These are phyloP conservation scores for Baronia brevicornis DNA, from an alignment of 2,888 invertebrate species.

Conservation along the genomic window DNA sequence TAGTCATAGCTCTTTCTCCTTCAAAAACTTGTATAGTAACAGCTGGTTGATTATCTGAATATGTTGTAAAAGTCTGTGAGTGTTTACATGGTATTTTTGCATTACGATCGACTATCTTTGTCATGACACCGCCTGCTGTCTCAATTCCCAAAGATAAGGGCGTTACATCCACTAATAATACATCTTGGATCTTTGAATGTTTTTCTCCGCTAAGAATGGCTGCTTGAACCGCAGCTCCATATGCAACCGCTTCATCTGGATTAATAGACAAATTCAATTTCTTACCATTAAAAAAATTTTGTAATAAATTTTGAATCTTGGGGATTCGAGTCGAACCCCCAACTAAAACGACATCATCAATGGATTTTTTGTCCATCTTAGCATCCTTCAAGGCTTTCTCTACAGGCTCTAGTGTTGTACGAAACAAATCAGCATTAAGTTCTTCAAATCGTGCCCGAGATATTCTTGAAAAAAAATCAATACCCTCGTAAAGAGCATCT, in stretches of 20 bases:
- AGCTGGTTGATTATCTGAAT: slow-evolving; percentile 85
- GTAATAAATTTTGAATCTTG: slow-evolving; percentile 83
- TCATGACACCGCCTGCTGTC: slow-evolving; percentile 86
- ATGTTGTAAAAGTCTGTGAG: slow-evolving; percentile 84
- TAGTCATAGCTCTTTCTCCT: slow-evolving; percentile 86
- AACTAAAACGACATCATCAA: slow-evolving; percentile 87
- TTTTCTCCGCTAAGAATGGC: slow-evolving; percentile 83
- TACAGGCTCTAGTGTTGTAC: slow-evolving; percentile 82
- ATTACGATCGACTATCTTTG: slow-evolving; percentile 83
- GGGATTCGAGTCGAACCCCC: slow-evolving; percentile 89
- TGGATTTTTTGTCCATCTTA: slow-evolving; percentile 82
- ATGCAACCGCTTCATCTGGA: slow-evolving; percentile 88
- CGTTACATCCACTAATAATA: slow-evolving; percentile 73
- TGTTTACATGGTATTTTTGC: slow-evolving; percentile 82
- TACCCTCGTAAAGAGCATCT: slow-evolving; percentile 83
- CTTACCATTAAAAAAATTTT: slow-evolving; percentile 84
- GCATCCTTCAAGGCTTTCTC: slow-evolving; percentile 86
- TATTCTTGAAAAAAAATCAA: slow-evolving; percentile 80
- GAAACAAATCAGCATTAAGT: slow-evolving; percentile 81
- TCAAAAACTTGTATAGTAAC: slow-evolving; percentile 84
- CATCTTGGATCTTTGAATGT: slow-evolving; percentile 83
- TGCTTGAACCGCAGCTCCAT: slow-evolving; percentile 84
- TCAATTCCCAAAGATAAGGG: slow-evolving; percentile 84
- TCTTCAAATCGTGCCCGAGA: slow-evolving; percentile 86
- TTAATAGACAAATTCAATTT: slow-evolving; percentile 83